phyloP scores from a whole-genome alignment of 2,888 invertebrate species.

The Punctoribates punctum region DNA sequence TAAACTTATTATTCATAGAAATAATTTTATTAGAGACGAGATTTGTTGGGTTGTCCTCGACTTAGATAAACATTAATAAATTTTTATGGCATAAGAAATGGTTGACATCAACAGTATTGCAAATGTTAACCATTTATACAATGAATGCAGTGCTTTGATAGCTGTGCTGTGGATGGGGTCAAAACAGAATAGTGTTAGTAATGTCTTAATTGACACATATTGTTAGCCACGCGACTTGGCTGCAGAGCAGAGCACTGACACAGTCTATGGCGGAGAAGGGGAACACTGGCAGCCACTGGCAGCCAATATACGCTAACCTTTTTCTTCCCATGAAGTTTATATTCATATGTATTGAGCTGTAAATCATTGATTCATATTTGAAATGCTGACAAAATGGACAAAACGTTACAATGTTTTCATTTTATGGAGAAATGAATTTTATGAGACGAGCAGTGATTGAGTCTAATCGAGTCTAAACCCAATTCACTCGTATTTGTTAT shows the following conservation, averaged over 20 bases:
- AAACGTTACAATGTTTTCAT: conserved; percentile 28
- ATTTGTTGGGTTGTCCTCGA: too few species aligned
- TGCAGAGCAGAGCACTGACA: background rate
- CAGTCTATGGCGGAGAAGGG: too few species aligned
- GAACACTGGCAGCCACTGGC: background rate
- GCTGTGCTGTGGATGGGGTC: background rate
- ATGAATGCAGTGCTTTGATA: too few species aligned
- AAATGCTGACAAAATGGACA: background rate
- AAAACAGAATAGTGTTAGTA: conserved; percentile 4
- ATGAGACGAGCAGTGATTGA: background rate
- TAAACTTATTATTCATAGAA: too few species aligned
- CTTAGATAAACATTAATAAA: too few species aligned
- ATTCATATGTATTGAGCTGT: conserved; percentile 1
- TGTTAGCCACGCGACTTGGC: conserved; percentile 17
- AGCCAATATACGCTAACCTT: conserved; percentile 5
- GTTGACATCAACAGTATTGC: too few species aligned
- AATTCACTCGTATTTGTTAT: background rate
- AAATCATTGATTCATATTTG: conserved; percentile 1
- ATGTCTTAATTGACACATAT: conserved; percentile 37
- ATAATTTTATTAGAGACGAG: too few species aligned
- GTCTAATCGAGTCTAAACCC: background rate
- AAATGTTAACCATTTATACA: too few species aligned
- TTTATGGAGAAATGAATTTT: background rate
- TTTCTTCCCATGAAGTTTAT: conserved; percentile 28
- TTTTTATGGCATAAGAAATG: too few species aligned